Evolutionary conservation across 1,140 invertebrate genomes (phyloP).

Genomic region (Heliconius nattereri): DNA sequence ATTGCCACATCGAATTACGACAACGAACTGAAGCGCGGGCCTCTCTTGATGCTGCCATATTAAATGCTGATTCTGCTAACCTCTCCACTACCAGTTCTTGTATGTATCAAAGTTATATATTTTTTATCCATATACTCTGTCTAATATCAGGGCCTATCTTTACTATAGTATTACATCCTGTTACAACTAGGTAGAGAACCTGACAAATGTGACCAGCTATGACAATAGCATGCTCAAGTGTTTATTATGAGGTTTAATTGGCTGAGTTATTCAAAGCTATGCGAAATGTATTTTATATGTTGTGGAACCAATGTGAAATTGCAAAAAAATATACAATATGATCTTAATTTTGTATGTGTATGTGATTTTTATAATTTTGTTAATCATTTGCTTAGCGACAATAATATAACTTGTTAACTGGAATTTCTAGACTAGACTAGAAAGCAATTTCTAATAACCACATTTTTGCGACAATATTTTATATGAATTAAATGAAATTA

Average conservation of each 20-base stretch:
- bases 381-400: neutral
- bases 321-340: neutral
- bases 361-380: neutral
- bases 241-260: neutral
- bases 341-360: neutral
- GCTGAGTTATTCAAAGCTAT: neutral
- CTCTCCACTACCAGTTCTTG: constrained; percentile 37
- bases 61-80: constrained; percentile 48
- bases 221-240: no score
- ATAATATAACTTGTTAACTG: no score
- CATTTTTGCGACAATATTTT: neutral
- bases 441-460: neutral
- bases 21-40: constrained; percentile 40
- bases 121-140: no score
- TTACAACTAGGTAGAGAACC: no score
- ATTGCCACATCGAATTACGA: constrained; percentile 62
- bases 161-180: no score
- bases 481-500: no score
- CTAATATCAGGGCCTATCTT: no score
- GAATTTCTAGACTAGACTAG: neutral
- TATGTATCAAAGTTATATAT: constrained; percentile 27
- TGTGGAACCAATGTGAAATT: neutral
- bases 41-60: constrained; percentile 46
- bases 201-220: no score
- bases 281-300: neutral